Evolutionary conservation across 2,888 invertebrate species (phyloP).

Genomic region (Rhagonycha lutea): DNA sequence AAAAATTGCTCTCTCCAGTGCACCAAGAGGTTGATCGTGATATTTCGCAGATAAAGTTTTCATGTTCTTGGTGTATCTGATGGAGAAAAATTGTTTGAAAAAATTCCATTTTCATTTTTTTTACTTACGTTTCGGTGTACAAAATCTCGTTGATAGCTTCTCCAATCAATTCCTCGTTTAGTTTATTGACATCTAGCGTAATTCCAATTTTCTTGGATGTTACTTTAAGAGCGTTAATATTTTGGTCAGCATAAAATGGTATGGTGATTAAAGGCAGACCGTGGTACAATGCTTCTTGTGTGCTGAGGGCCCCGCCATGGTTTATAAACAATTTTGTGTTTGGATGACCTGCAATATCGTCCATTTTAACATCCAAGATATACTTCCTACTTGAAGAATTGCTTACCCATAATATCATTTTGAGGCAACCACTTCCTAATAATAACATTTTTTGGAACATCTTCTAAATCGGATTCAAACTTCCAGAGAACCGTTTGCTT

Average conservation of each 20-base stretch:
- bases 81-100: not conserved
- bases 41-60: conserved; percentile 26
- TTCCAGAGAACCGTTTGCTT: conserved; percentile 50
- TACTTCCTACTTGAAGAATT: not conserved
- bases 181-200: not conserved
- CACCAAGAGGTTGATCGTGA: conserved; percentile 32
- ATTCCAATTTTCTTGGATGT: conserved; percentile 7
- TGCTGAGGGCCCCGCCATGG: conserved; percentile 41
- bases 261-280: conserved; percentile 40
- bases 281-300: conserved; percentile 37
- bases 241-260: conserved; percentile 46
- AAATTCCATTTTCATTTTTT: not conserved
- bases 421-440: conserved; percentile 50
- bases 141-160: not conserved
- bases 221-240: conserved; percentile 41
- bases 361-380: no score
- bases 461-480: conserved; percentile 39
- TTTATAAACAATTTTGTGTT: conserved; percentile 37
- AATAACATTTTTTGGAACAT: conserved; percentile 47
- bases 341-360: conserved; percentile 28
- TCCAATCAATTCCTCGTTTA: not conserved
- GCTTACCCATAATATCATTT: conserved; percentile 47
- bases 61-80: conserved; percentile 30
- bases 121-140: not conserved
- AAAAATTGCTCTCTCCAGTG: conserved; percentile 30